Conservation (phyloP, 2,888 invertebrate genomes). For the Laspeyria flexula region DNA sequence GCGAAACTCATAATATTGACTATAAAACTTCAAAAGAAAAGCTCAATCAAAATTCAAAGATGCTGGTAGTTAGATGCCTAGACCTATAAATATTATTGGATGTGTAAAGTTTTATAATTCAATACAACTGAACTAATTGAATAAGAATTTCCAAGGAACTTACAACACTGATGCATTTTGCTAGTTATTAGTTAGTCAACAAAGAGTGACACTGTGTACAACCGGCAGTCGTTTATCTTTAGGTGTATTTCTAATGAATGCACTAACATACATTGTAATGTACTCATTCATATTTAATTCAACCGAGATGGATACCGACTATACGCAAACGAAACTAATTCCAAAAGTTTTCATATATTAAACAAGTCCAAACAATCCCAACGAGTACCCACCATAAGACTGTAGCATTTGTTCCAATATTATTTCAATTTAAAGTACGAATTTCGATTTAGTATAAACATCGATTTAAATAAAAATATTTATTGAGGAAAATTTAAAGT, state of each 20-base stretch:
- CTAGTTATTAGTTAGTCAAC: slow-evolving; percentile 54
- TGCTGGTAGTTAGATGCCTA: too few species aligned
- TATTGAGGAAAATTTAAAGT: slow-evolving; percentile 20
- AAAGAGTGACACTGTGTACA: slow-evolving; percentile 67
- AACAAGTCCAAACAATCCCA: slow-evolving; percentile 17
- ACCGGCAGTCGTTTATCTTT: slow-evolving; percentile 75
- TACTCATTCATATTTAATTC: slow-evolving; percentile 50
- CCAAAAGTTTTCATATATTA: slow-evolving; percentile 27
- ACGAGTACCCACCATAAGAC: slow-evolving; percentile 27
- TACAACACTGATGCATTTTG: slow-evolving; percentile 48
- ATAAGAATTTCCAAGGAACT: slow-evolving; percentile 48
- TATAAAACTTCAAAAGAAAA: not conserved
- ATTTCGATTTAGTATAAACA: slow-evolving; percentile 18
- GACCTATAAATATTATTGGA: not conserved
- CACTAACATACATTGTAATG: slow-evolving; percentile 61
- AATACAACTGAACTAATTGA: slow-evolving; percentile 19
- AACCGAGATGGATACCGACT: slow-evolving; percentile 31
- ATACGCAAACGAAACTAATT: slow-evolving; percentile 25
- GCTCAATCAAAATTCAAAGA: not conserved
- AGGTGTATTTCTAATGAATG: slow-evolving; percentile 71
- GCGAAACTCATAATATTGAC: too few species aligned
- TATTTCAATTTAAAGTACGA: slow-evolving; percentile 16
- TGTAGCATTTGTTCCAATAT: slow-evolving; percentile 20
- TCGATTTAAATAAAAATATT: slow-evolving; percentile 18
- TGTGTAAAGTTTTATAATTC: slow-evolving; percentile 12